These are phyloP conservation scores for Orthonyx spaldingii DNA, from an alignment of 2,113 vertebrate species.

Conservation along the genomic window DNA sequence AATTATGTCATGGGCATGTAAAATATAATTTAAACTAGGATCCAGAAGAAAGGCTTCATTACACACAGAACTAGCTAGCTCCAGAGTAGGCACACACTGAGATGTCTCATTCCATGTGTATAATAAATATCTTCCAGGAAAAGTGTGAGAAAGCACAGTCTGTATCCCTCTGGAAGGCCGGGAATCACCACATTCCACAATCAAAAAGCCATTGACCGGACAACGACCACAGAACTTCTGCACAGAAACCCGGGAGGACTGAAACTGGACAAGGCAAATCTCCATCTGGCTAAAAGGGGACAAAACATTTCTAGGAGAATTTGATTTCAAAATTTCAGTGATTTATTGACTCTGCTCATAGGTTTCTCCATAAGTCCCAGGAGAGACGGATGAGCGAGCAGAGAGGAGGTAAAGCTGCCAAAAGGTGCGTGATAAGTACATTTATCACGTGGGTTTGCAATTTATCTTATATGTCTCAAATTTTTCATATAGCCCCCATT, in stretches of 20 bases:
- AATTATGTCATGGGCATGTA: background rate
- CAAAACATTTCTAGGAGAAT: background rate
- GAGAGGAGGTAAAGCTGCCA: constrained; percentile 46
- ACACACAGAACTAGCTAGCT: background rate
- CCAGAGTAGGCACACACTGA: background rate
- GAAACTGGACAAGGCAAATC: background rate
- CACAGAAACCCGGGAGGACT: background rate
- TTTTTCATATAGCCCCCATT: background rate
- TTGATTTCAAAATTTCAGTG: constrained; percentile 27
- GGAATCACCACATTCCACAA: background rate
- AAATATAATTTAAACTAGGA: background rate
- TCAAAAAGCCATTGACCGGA: background rate
- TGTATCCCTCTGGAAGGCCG: background rate
- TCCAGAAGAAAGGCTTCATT: background rate
- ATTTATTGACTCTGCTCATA: constrained; percentile 14
- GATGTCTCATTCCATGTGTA: background rate
- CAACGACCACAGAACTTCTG: background rate
- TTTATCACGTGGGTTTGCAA: constrained; percentile 47
- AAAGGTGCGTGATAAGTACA: constrained; percentile 52
- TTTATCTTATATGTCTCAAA: constrained; percentile 18
- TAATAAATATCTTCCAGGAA: background rate
- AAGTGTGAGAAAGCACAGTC: background rate
- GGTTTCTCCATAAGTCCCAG: constrained; percentile 12
- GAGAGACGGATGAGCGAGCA: constrained; percentile 36
- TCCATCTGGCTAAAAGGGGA: background rate